phyloP scores from a whole-genome alignment of 2,113 vertebrate species.

The Empidonax traillii region DNA sequence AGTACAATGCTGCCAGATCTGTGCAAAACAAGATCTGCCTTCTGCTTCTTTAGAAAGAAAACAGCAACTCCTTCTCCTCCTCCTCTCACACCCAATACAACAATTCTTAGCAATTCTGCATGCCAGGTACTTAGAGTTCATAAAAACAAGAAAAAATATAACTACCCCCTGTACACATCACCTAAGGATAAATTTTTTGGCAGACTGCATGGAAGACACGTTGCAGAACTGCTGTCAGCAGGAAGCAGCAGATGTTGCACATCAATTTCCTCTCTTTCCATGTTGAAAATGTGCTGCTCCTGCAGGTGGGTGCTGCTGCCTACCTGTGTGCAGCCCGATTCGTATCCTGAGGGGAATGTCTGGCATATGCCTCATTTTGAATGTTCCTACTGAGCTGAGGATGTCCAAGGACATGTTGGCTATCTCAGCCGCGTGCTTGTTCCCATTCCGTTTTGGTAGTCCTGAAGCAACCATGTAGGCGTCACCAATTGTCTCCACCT shows the following conservation, averaged over 20 bases:
- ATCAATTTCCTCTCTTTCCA: not conserved
- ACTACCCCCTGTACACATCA: not conserved
- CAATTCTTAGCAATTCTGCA: not conserved
- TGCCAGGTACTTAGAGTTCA: not conserved
- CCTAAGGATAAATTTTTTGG: not conserved
- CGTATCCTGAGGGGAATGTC: slow-evolving; percentile 87
- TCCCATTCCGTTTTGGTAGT: slow-evolving; percentile 88
- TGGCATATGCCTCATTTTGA: slow-evolving; percentile 91
- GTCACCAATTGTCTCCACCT: slow-evolving; percentile 95
- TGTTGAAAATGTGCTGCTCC: not conserved
- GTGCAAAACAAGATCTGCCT: not conserved
- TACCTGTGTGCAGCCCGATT: slow-evolving; percentile 91
- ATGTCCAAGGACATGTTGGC: slow-evolving; percentile 94
- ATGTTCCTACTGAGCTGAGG: slow-evolving; percentile 88
- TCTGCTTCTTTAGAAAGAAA: not conserved
- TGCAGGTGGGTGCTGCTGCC: not conserved
- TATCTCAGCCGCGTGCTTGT: slow-evolving; percentile 89
- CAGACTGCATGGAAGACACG: not conserved
- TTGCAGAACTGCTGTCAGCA: not conserved
- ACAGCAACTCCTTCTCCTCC: not conserved
- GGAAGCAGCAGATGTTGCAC: not conserved
- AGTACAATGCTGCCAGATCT: not conserved
- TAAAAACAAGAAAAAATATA: not conserved
- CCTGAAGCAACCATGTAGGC: slow-evolving; percentile 93
- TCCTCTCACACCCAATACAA: not conserved